Conservation (phyloP, 2,888 invertebrate genomes). For the Lithophane leautieri region DNA sequence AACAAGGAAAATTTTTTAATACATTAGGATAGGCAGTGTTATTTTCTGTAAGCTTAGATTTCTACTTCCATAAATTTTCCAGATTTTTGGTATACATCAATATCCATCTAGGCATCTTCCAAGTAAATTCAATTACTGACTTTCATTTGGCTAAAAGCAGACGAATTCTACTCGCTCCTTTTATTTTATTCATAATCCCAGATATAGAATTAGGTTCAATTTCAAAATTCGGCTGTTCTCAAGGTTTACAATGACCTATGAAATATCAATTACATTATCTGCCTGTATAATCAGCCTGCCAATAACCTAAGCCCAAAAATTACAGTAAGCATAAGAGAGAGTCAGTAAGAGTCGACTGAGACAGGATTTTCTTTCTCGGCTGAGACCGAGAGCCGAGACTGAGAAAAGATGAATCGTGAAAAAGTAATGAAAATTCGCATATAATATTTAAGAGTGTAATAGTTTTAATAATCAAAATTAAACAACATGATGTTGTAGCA, state of each 20-base stretch:
- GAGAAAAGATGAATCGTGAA: too few relatives aligned
- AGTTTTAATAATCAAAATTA: too few relatives aligned
- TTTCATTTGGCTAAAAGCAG: constrained; percentile 58
- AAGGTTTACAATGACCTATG: constrained; percentile 5
- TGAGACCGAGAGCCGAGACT: too few relatives aligned
- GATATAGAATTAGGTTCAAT: constrained; percentile 38
- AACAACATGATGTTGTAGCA: too few relatives aligned
- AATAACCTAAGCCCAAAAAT: too few relatives aligned
- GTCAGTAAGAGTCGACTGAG: too few relatives aligned
- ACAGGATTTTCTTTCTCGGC: too few relatives aligned
- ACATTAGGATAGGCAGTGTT: background rate
- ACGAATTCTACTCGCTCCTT: constrained; percentile 17
- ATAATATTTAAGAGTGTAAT: too few relatives aligned
- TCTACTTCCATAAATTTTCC: too few relatives aligned
- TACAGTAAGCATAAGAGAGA: too few relatives aligned
- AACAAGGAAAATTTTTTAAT: background rate
- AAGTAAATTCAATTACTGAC: constrained; percentile 39
- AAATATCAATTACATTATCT: constrained; percentile 39
- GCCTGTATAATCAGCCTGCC: background rate
- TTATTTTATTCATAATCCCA: constrained; percentile 39
- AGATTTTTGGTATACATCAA: background rate
- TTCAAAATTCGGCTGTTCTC: constrained; percentile 19
- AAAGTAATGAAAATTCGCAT: too few relatives aligned
- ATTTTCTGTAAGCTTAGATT: background rate
- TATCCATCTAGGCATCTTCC: constrained; percentile 5